These are phyloP conservation scores for Pipistrellus kuhlii DNA, from an alignment of 2,797 vertebrate genomes.

Conservation along the genomic window DNA sequence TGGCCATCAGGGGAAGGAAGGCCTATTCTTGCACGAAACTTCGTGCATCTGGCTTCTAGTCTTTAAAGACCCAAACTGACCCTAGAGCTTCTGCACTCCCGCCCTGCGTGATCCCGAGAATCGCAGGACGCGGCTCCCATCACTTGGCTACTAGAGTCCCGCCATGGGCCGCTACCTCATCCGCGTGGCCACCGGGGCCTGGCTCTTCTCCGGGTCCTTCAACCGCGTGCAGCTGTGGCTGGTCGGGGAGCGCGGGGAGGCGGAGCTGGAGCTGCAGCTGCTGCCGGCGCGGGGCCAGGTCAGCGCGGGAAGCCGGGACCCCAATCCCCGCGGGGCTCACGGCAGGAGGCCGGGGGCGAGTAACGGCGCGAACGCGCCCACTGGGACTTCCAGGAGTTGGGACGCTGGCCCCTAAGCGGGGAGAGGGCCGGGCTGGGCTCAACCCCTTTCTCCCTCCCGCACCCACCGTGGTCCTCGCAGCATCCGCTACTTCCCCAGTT, in stretches of 20 bases:
- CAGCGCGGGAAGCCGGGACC: slow-evolving; percentile 67
- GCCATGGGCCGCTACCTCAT: slow-evolving; percentile 89
- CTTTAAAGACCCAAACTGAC: slow-evolving; percentile 53
- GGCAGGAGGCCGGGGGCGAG: not conserved
- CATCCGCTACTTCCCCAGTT: not conserved
- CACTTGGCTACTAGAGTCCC: not conserved
- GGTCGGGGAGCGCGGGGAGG: slow-evolving; percentile 88
- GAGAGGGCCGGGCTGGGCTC: not conserved
- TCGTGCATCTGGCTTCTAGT: too few species aligned
- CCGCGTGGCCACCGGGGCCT: slow-evolving; percentile 89
- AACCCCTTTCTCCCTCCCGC: not conserved
- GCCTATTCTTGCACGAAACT: too few species aligned
- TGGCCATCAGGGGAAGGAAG: too few species aligned
- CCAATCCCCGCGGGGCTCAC: rapidly evolving
- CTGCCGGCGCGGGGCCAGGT: slow-evolving; percentile 89
- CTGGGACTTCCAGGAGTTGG: not conserved
- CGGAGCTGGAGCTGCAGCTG: slow-evolving; percentile 88
- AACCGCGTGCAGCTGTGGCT: slow-evolving; percentile 90
- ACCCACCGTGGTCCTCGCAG: not conserved
- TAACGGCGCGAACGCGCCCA: not conserved
- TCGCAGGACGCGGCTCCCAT: not conserved
- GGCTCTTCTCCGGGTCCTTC: slow-evolving; percentile 89
- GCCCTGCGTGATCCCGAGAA: slow-evolving; percentile 65
- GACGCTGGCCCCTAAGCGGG: not conserved
- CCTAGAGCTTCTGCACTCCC: not conserved